phyloP scores from a whole-genome alignment of 2,888 invertebrate species.

The Sinhomidia bicolor region DNA sequence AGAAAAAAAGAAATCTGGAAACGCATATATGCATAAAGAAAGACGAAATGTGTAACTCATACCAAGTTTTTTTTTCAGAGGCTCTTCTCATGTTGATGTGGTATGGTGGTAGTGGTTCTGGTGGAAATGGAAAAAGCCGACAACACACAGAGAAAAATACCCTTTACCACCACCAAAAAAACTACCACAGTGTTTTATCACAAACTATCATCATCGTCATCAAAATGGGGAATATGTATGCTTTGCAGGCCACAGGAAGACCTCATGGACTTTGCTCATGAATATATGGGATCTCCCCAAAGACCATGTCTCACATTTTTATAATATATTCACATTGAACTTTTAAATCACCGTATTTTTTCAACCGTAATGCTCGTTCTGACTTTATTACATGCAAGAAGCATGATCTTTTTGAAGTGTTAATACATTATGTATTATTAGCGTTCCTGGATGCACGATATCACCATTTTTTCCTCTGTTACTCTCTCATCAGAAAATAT shows the following conservation, averaged over 20 bases:
- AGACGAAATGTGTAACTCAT: slow-evolving; percentile 37
- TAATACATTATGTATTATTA: slow-evolving; percentile 70
- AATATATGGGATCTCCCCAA: slow-evolving; percentile 63
- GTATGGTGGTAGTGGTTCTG: background rate
- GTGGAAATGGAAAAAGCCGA: slow-evolving; percentile 49
- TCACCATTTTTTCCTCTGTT: slow-evolving; percentile 32
- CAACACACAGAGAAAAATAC: slow-evolving; percentile 26
- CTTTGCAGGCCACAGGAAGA: slow-evolving; percentile 51
- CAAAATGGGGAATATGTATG: slow-evolving; percentile 22
- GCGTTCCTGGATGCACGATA: slow-evolving; percentile 20
- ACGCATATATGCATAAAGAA: slow-evolving; percentile 38
- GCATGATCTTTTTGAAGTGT: slow-evolving; percentile 66
- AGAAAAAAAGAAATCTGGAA: slow-evolving; percentile 50
- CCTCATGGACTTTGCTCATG: slow-evolving; percentile 65
- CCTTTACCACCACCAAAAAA: slow-evolving; percentile 43
- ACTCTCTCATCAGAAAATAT: background rate
- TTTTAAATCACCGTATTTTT: slow-evolving; percentile 67
- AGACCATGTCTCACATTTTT: slow-evolving; percentile 72
- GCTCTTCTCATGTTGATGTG: background rate
- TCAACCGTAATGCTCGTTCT: slow-evolving; percentile 21
- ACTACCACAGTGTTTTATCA: slow-evolving; percentile 49
- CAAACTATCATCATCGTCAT: slow-evolving; percentile 45
- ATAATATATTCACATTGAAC: slow-evolving; percentile 71
- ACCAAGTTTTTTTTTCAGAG: slow-evolving; percentile 29
- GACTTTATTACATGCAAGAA: slow-evolving; percentile 64